Percentiles rank a stretch among this genome's conserved stretches.
Conservation (phyloP, 1,140 invertebrate genomes). For the Drosophila arawakana region DNA sequence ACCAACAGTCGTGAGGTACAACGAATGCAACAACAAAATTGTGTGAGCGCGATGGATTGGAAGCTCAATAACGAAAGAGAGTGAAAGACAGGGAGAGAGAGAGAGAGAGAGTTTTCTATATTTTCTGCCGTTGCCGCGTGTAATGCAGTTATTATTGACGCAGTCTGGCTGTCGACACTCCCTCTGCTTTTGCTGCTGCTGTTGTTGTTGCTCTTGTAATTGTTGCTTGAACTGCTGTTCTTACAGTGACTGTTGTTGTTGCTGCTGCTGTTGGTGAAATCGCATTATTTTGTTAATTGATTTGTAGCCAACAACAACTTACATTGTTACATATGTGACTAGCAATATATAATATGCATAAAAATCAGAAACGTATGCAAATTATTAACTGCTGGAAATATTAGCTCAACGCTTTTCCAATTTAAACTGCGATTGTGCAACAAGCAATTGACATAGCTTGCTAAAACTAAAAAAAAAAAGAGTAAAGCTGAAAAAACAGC, state of each 20-base stretch:
- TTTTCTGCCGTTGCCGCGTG: constrained; percentile 42
- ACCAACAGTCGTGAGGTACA: neutral
- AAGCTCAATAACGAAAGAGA: neutral
- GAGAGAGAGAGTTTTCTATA: constrained; percentile 20
- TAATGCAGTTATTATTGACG: constrained; percentile 81
- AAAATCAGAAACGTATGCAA: constrained; percentile 29
- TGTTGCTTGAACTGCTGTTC: neutral
- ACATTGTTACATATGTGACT: neutral
- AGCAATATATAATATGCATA: constrained; percentile 16
- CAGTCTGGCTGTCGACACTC: constrained; percentile 55
- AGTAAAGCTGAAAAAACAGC: constrained; percentile 20
- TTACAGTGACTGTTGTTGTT: neutral
- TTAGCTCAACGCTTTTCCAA: constrained; percentile 29
- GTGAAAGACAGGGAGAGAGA: neutral
- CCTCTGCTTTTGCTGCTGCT: constrained; percentile 3
- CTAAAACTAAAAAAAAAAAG: constrained; percentile 1
- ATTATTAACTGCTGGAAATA: constrained; percentile 25
- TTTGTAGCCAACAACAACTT: constrained; percentile 5
- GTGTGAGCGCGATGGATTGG: constrained; percentile 1
- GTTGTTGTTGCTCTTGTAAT: neutral
- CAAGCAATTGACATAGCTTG: constrained; percentile 1
- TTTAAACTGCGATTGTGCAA: constrained; percentile 21
- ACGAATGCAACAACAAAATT: constrained; percentile 21
- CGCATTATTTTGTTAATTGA: constrained; percentile 32
- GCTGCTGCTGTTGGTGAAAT: constrained; percentile 1